A percentile compares a stretch with the other conserved stretches of the same genome.
Evolutionary conservation across 1,140 invertebrate species (phyloP).

Genomic region (Yoshiicerus persimilis): DNA sequence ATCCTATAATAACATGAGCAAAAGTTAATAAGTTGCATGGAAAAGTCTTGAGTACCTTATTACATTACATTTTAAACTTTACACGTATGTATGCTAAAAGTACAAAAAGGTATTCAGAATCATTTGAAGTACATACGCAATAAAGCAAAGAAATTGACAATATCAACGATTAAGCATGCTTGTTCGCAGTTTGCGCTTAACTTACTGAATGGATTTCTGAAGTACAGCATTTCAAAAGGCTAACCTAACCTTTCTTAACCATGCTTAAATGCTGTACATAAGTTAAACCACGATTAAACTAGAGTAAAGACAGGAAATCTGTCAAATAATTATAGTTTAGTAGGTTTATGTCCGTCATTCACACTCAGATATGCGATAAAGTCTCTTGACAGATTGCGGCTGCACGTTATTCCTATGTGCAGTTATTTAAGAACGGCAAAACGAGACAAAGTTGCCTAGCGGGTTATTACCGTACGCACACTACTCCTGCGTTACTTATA

Average conservation of each 20-base stretch:
- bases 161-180: too few relatives aligned
- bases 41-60: background rate
- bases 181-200: background rate
- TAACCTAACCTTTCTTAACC: background rate
- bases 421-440: too few relatives aligned
- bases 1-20: too few relatives aligned
- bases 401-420: background rate
- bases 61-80: too few relatives aligned
- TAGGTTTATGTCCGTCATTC: background rate
- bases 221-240: background rate
- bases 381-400: background rate
- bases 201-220: background rate
- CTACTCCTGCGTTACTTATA: too few relatives aligned
- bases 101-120: background rate
- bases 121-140: background rate
- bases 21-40: too few relatives aligned
- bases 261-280: background rate
- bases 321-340: background rate
- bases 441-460: too few relatives aligned
- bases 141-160: background rate
- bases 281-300: background rate
- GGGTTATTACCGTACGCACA: too few relatives aligned
- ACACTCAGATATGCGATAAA: background rate
- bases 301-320: background rate
- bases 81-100: too few relatives aligned